A percentile compares a stretch with the other conserved stretches of the same genome.
These are phyloP conservation scores for Brachypteracias leptosomus DNA, from an alignment of 2,113 vertebrate species.

Conservation along the genomic window DNA sequence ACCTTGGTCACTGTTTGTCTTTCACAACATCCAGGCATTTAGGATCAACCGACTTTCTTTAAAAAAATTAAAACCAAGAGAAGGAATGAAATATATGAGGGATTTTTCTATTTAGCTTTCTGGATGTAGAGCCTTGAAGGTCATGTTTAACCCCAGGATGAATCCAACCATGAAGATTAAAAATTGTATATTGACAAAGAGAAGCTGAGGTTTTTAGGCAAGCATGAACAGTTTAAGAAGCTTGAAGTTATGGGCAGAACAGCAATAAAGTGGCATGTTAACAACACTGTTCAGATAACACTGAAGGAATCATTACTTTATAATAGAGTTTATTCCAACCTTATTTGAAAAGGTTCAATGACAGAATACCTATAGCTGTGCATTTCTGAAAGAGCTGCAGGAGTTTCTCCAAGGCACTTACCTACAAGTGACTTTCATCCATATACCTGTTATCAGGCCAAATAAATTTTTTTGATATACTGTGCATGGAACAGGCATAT, in stretches of 20 bases:
- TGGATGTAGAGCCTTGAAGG: neutral
- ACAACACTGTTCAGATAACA: neutral
- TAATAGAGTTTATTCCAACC: neutral
- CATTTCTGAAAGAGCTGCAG: neutral
- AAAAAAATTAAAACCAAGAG: neutral
- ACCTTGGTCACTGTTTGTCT: neutral
- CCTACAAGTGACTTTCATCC: neutral
- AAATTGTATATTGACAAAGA: neutral
- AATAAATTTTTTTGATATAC: neutral
- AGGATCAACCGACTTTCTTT: neutral
- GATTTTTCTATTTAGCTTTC: neutral
- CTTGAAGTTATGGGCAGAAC: neutral
- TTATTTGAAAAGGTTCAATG: neutral
- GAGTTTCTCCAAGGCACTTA: neutral
- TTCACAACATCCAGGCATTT: neutral
- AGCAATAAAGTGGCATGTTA: neutral
- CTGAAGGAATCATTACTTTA: neutral
- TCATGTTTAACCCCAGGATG: neutral
- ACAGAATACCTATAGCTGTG: neutral
- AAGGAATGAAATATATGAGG: neutral
- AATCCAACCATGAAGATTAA: constrained; percentile 3
- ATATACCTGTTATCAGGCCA: neutral
- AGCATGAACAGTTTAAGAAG: neutral
- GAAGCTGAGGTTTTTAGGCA: neutral
- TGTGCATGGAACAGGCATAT: neutral